Evolutionary conservation across 2,113 vertebrate species (phyloP), one percentile per base, ranked within the genome.

Genomic region (Hiodon tergisus): DNA sequence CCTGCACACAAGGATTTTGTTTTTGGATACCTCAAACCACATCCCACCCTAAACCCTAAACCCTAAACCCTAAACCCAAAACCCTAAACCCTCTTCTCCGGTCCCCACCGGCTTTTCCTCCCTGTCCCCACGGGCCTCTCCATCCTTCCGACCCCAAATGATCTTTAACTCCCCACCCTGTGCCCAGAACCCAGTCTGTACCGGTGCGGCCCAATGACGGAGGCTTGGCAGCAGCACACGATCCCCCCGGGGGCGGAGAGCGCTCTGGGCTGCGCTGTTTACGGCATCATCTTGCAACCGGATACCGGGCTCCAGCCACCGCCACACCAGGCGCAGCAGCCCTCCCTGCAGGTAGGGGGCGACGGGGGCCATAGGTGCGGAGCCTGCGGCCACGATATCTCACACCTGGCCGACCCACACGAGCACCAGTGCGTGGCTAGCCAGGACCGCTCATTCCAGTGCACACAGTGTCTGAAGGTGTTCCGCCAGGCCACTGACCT

Each of bases 401-500:
- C 94, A 0, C 96, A 98, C 85, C 88, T 98, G 81, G 91, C 94
- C 75, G 96, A 95, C 80, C 95, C 95, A 0, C 95, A 98, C 0
- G 96, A 98, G 86, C 96, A 98, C 81, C 96, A 98, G 88, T 98
- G 96, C 84, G 92, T 98, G 91, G 86, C 91, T 67, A 92, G 82
- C 76, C 94, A 96, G 6, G 96, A 98, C 84, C 92, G 96, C 2
- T 98, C 95, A 0, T 98, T 98, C 85, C 96, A 98, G 87, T 98
- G 96, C 75, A 97, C 96, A 0, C 96, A 98, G 90, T 98, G 96
- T 79, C 93, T 98, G 89, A 98, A 98, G 91, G 94, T 98, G 79
- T 98, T 98, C 84, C 95, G 95, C 81, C 96, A 98, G 87, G 96
- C 96, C 3, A 98, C 96, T 0, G 96, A 98, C 78, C 91, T 98